Base-by-base conservation (phyloP, 2,113 vertebrate genomes). In the Pitta sordida region DNA sequence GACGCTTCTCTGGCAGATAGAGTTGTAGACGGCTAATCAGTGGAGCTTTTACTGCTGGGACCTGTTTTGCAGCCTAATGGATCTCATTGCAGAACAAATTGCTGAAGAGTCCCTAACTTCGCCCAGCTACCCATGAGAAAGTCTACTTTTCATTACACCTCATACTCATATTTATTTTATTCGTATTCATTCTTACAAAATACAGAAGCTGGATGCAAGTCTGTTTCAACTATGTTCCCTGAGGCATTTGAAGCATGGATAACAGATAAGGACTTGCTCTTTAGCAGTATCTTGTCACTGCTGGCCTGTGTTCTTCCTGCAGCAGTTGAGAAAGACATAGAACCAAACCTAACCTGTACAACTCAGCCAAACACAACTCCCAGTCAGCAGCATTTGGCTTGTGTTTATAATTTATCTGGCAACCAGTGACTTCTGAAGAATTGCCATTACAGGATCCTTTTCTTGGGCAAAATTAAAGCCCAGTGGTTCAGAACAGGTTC, bases 301-400 rank as follows among this genome's bases (percentile, higher is more conserved):
- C 70, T 95, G 83, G 70, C 70, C 71, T 82, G 29, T 30, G 37
- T 43, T 88, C 53, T 69, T 73, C 65, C 67, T 85, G 37, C 30
- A 87, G 44, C 36, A 71, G 81, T 15, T 91, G 44, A 83, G 74
- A 70, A 86, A 83, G 67, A 58, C 20, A 73, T 10, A 78, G 36
- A 79, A 79, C n/a, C 13, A 69, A 95, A 23, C 29, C 41, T 29
- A 87, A 49, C 7, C 58, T 44, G 22, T 39, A 53, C 32, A 74
- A 59, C 27, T 85, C 49, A 85, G 59, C 27, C 69, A 58, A 87
- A 91, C 27, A 46, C 34, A 59, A 53, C 58, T 23, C 68, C 41
- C 2, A 0, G 0, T 48, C 36, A 82, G 39, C n/a, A 4, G 1
- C 0, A 0, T 75, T 84, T 58, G 37, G 26, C 52, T 79, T 87